A percentile compares a stretch with the other conserved stretches of the same genome.
phyloP scores from a whole-genome alignment of 2,797 vertebrate species.

The Erithacus rubecula region DNA sequence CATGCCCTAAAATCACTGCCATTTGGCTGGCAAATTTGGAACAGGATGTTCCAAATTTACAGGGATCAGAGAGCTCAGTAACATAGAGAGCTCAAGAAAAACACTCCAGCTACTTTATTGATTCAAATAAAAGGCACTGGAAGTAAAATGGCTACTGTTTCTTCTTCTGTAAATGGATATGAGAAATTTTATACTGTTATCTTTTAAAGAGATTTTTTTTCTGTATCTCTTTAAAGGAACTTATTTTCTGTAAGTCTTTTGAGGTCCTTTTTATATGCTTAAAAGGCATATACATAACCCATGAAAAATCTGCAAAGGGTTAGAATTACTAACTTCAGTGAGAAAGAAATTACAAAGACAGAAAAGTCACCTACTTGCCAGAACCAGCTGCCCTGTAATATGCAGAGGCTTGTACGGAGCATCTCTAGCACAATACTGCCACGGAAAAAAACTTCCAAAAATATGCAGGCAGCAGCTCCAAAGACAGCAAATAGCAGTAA shows the following conservation, averaged over 20 bases:
- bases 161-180: neutral
- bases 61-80: neutral
- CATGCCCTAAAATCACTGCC: neutral
- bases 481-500: constrained; percentile 85
- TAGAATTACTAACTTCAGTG: neutral
- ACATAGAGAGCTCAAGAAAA: neutral
- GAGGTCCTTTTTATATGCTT: neutral
- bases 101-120: neutral
- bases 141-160: neutral
- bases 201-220: neutral
- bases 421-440: constrained; percentile 89
- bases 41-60: neutral
- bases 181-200: neutral
- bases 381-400: constrained; percentile 96
- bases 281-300: neutral
- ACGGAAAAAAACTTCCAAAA: constrained; percentile 87
- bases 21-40: neutral
- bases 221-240: neutral
- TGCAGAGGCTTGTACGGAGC: constrained; percentile 81
- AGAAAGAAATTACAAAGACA: neutral
- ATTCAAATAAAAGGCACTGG: neutral
- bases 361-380: constrained; percentile 86
- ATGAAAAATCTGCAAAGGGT: neutral
- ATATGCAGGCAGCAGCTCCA: constrained; percentile 77
- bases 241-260: neutral